Evolutionary conservation across 2,888 invertebrate species (phyloP).

Genomic region (Troglohyphantes excavatus): DNA sequence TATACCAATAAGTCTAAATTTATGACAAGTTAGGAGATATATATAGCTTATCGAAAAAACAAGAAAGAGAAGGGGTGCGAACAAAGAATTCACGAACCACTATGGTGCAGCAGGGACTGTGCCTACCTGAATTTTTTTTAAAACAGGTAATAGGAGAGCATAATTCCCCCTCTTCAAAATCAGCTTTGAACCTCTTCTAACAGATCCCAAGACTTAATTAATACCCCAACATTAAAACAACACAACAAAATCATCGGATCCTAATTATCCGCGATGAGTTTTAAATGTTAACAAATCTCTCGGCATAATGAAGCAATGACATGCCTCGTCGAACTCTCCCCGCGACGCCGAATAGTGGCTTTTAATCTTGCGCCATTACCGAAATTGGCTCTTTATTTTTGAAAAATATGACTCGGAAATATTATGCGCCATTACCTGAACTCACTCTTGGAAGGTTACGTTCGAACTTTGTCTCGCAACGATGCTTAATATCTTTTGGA

Average conservation of each 20-base stretch:
- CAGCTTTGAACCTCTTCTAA: too few species aligned
- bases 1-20: too few species aligned
- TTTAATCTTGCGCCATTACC: conserved; percentile 5
- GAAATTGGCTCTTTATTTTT: conserved; percentile 20
- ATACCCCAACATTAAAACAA: neutral
- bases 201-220: neutral
- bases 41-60: too few species aligned
- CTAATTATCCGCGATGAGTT: neutral
- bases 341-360: neutral
- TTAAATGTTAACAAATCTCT: conserved; percentile 9
- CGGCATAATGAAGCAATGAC: neutral
- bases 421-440: conserved; percentile 19
- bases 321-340: neutral
- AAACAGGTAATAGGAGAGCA: too few species aligned
- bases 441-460: neutral
- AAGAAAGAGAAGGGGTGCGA: too few species aligned
- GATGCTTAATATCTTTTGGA: conserved; percentile 5
- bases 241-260: neutral
- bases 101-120: too few species aligned
- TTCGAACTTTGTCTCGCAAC: neutral
- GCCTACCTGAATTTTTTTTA: too few species aligned
- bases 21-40: too few species aligned
- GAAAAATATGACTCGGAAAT: conserved; percentile 30
- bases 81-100: too few species aligned
- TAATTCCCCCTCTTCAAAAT: too few species aligned